Evolutionary conservation across 1,140 invertebrate species (phyloP), one percentile per base, ranked within the genome.

Genomic region (Diorhabda carinulata): DNA sequence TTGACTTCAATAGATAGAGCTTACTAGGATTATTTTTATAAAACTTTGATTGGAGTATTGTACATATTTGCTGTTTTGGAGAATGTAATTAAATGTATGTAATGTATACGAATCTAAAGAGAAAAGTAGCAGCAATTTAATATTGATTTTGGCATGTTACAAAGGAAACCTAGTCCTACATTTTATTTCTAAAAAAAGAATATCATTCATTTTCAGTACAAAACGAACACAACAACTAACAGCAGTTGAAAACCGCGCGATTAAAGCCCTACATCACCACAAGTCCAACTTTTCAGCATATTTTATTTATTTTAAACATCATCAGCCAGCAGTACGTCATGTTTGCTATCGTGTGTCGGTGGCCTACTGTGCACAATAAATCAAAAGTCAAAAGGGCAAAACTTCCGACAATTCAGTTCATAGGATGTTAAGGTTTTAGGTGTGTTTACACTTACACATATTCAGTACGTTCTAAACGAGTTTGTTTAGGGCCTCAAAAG

Each of bases 241-340:
- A 52, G n/a, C 47, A 52, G 47, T 52, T 52, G 47, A 52, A 52
- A 52, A 52, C 47, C 6, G 47, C n/a, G 47, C 6, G 6, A 52
- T 52, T 52, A 52, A 52, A 52, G 6, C 47, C 47, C 6, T 6
- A 52, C 47, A 52, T 52, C 47, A 6, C 47, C 47, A n/a, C 47
- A 52, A 25, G 25, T 25, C 25, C 25, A 25, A 52, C 3, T 52
- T 52, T 52, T 52, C 47, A 25, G 47, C 47, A 8, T 52, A 52
- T 52, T 52, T 52, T 52, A 52, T 52, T 52, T 52, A 52, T 52
- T 52, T 52, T 52, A 52, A 52, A 52, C 47, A 52, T 52, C 47
- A 52, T 52, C 47, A n/a, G 47, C 47, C 6, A n/a, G 47, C 47
- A 52, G 47, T 6, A 52, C 25, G 25, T 8, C 47, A 52, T 52